Evolutionary conservation across 2,888 invertebrate species (phyloP).

Genomic region (Lissonota sp.): DNA sequence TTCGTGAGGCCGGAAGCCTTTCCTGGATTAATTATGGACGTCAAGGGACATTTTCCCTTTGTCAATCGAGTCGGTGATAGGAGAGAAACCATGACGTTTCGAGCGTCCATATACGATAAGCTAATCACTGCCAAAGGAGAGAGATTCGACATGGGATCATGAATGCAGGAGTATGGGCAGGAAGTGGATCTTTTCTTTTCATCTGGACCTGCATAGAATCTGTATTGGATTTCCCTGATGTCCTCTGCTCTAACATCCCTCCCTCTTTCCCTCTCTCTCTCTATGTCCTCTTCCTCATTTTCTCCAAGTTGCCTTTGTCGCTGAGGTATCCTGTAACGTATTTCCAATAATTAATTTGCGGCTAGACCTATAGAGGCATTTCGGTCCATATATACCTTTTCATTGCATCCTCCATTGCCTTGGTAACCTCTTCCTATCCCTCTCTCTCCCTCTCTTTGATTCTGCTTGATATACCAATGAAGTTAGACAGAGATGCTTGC

Average conservation of each 20-base stretch:
- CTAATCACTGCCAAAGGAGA: no score
- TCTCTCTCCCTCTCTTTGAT: not conserved
- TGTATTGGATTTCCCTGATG: slow-evolving; percentile 4
- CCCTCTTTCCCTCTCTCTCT: not conserved
- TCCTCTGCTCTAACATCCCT: not conserved
- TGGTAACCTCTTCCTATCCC: not conserved
- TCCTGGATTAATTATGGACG: no score
- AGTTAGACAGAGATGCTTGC: no score
- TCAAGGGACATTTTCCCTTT: no score
- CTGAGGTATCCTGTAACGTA: slow-evolving; percentile 47
- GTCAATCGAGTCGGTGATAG: no score
- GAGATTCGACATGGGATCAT: not conserved
- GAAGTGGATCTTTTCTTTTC: not conserved
- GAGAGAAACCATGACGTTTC: no score
- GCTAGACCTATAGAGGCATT: slow-evolving; percentile 4
- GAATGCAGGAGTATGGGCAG: not conserved
- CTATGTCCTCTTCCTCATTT: not conserved
- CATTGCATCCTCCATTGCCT: not conserved
- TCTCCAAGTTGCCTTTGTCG: slow-evolving; percentile 18
- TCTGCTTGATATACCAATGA: no score
- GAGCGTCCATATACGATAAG: no score
- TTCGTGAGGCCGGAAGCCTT: no score
- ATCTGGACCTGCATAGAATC: not conserved
- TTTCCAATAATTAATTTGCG: slow-evolving; percentile 63
- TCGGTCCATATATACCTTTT: not conserved